Base-by-base conservation (phyloP, 2,888 invertebrate species). In the Drosophila borborema region DNA sequence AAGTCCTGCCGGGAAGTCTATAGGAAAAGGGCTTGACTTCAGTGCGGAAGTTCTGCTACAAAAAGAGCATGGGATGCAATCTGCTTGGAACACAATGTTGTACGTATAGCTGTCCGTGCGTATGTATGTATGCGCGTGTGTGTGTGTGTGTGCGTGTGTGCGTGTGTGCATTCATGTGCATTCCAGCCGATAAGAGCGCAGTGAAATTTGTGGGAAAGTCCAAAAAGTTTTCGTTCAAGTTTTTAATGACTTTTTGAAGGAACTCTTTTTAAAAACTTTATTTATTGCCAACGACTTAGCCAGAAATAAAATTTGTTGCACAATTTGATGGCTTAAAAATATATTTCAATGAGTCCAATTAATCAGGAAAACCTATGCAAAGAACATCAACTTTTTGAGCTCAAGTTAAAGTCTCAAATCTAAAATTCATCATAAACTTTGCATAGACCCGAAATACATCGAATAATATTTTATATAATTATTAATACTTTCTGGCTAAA, bases 151-250 rank as follows among this genome's bases (percentile, higher is more conserved):
- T n/a, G 23, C 46, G 41, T 59, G 7, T 23, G 38, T 14, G 48
- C 36, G 56, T 62, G 49, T 78, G 73, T 72, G 77, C 82, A 85
- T 64, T 59, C 82, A 79, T 85, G 87, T 85, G 87, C 72, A 79
- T 62, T 73, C 55, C 73, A 72, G 64, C 68, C 77, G 82, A 85
- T 86, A 84, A 81, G 65, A 77, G 70, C 53, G 68, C 45, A 62
- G 51, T 58, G 46, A 28, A 67, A 61, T 65, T 53, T 72, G 58
- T 63, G 31, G 31, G 54, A 60, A 45, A 46, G 58, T 28, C 61
- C 31, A 38, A 64, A 61, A 62, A 76, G 48, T 69, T 67, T 77
- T 48, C 6, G 41, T 34, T 36, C 23, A 73, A 74, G 45, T 77
- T 70, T 76, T 76, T 80, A 75, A 65, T 73, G 61, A 63, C 49